Evolutionary conservation across 1,140 invertebrate genomes (phyloP).

Genomic region (Goniozus legneri): DNA sequence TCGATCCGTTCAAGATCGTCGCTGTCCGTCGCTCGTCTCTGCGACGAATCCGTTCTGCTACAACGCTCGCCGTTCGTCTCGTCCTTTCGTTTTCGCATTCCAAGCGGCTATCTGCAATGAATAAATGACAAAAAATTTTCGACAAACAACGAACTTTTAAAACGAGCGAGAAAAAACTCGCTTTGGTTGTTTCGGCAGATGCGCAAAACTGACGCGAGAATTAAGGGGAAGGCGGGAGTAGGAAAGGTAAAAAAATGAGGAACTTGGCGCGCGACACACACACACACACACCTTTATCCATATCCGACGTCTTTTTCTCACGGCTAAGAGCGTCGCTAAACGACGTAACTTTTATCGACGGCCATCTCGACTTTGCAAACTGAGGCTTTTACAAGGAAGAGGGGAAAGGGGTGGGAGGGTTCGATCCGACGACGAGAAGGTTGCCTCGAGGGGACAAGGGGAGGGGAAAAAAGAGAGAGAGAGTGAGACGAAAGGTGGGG

Average conservation of each 20-base stretch:
- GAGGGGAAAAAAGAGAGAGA: too few species aligned
- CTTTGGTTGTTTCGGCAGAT: background rate
- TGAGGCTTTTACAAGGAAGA: constrained; percentile 14
- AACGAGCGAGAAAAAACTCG: background rate
- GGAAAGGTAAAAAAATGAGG: background rate
- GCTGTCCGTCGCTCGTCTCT: constrained; percentile 23
- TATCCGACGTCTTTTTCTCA: background rate
- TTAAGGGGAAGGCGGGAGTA: background rate
- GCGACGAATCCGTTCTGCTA: constrained; percentile 10
- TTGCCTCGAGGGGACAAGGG: too few species aligned
- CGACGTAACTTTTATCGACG: constrained; percentile 31
- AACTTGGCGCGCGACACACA: too few species aligned
- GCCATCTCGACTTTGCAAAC: constrained; percentile 26
- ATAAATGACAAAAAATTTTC: background rate
- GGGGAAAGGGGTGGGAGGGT: background rate
- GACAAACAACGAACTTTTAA: background rate
- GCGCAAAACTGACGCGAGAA: background rate
- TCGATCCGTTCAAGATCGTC: constrained; percentile 38
- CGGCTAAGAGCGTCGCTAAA: constrained; percentile 20
- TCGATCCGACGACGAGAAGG: constrained; percentile 5
- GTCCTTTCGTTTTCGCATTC: constrained; percentile 42
- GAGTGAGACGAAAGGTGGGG: background rate
- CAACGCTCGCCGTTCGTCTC: constrained; percentile 24
- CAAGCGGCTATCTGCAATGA: constrained; percentile 18
- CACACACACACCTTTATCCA: background rate